Evolutionary conservation across 2,888 invertebrate species (phyloP).

Genomic region (Habrosyne pyritoides): DNA sequence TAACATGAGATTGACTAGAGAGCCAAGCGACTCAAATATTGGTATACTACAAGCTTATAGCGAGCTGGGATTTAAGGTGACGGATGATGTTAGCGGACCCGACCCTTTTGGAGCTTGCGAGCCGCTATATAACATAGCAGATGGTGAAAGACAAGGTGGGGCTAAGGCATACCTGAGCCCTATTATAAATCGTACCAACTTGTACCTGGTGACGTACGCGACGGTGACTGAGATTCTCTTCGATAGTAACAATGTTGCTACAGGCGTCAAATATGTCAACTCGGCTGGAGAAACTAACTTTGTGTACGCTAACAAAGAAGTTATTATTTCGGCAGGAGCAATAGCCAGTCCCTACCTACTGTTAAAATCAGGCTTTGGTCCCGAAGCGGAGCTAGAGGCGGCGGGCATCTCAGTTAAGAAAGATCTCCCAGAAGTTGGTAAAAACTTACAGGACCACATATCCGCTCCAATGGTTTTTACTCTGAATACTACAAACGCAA

Average conservation of each 20-base stretch:
- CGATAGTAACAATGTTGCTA: slow-evolving; percentile 38
- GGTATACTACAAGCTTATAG: slow-evolving; percentile 28
- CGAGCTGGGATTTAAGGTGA: slow-evolving; percentile 28
- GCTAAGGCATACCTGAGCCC: slow-evolving; percentile 31
- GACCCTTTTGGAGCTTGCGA: slow-evolving; percentile 29
- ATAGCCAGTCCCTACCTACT: slow-evolving; percentile 46
- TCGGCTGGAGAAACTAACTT: slow-evolving; percentile 21
- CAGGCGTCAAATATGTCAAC: slow-evolving; percentile 37
- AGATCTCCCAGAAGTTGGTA: slow-evolving; percentile 24
- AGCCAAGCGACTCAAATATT: slow-evolving; percentile 9
- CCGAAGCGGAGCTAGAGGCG: slow-evolving; percentile 30
- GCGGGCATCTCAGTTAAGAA: slow-evolving; percentile 35
- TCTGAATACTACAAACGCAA: slow-evolving; percentile 9
- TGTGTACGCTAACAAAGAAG: slow-evolving; percentile 37
- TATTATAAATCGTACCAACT: slow-evolving; percentile 30
- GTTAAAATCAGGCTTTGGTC: slow-evolving; percentile 54
- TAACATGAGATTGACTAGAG: slow-evolving; percentile 15
- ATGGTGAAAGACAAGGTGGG: slow-evolving; percentile 36
- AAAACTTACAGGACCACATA: slow-evolving; percentile 24
- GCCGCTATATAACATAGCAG: slow-evolving; percentile 32
- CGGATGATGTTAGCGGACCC: slow-evolving; percentile 34
- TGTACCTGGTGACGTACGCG: slow-evolving; percentile 35
- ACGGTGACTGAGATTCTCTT: slow-evolving; percentile 38
- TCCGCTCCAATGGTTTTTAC: not conserved
- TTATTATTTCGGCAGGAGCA: slow-evolving; percentile 49